Conservation (phyloP, 2,113 vertebrate species). For the Anguilla rostrata region DNA sequence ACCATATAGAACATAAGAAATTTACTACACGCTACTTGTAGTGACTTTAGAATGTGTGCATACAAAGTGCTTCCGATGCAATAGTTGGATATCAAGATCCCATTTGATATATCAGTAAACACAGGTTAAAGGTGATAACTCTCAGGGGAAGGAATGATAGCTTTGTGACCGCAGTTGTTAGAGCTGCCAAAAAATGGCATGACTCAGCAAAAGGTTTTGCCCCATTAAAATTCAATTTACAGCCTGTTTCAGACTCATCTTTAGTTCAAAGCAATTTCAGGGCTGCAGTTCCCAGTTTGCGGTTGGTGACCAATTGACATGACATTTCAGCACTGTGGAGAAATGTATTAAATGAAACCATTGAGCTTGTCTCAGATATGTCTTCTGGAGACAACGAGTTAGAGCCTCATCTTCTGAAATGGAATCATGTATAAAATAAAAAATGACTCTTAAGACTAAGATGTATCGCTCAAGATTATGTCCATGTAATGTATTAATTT, state of each 20-base stretch:
- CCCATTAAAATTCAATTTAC: conserved; percentile 74
- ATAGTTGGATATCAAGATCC: conserved; percentile 60
- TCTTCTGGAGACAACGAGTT: conserved; percentile 35
- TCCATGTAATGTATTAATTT: background rate
- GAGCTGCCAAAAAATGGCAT: conserved; percentile 53
- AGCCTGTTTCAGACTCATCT: conserved; percentile 64
- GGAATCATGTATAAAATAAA: conserved; percentile 22
- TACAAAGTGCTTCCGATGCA: background rate
- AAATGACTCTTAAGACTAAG: background rate
- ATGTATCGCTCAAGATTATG: background rate
- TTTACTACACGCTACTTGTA: background rate
- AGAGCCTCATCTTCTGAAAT: conserved; percentile 22
- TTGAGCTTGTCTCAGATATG: background rate
- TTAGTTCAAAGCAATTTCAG: conserved; percentile 48
- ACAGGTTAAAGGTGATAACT: conserved; percentile 63
- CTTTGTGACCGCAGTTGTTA: conserved; percentile 65
- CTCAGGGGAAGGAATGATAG: conserved; percentile 53
- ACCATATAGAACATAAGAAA: background rate
- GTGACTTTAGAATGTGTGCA: background rate
- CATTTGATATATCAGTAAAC: conserved; percentile 63
- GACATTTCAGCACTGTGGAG: conserved; percentile 59
- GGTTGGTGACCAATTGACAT: conserved; percentile 61
- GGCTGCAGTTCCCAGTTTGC: conserved; percentile 31
- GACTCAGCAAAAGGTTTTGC: conserved; percentile 68
- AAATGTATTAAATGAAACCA: conserved; percentile 67